Conservation (phyloP, 2,797 vertebrate genomes). For the Bradypodion pumilum region DNA sequence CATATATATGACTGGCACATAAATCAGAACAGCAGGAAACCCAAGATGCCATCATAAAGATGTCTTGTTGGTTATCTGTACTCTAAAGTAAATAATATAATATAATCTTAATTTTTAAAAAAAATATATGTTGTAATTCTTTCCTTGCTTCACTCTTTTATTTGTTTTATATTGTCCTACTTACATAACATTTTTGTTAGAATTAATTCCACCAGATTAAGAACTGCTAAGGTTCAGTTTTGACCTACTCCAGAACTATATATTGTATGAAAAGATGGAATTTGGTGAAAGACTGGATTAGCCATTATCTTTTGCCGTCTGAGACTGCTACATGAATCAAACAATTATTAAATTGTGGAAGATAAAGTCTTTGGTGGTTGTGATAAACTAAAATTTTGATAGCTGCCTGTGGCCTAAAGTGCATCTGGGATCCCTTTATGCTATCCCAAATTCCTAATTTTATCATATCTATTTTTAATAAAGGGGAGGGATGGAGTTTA, state of each 20-base stretch:
- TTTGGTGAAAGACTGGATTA: conserved; percentile 61
- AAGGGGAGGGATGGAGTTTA: conserved; percentile 25
- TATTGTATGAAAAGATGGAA: conserved; percentile 48
- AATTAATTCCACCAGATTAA: conserved; percentile 45
- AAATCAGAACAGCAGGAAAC: not conserved
- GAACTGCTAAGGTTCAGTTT: conserved; percentile 47
- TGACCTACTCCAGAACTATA: conserved; percentile 23
- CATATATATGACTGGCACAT: not conserved
- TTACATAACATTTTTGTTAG: conserved; percentile 44
- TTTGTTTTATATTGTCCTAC: conserved; percentile 36
- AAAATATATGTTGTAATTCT: conserved; percentile 24
- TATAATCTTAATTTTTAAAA: conserved; percentile 44
- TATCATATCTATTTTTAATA: conserved; percentile 51
- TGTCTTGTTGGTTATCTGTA: conserved; percentile 2
- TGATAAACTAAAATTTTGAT: conserved; percentile 42
- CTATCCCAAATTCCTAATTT: conserved; percentile 52
- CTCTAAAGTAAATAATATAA: not conserved
- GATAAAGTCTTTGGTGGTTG: conserved; percentile 58
- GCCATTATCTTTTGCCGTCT: conserved; percentile 46
- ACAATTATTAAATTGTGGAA: conserved; percentile 58
- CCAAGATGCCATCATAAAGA: not conserved
- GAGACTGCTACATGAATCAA: conserved; percentile 54
- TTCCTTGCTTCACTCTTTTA: not conserved
- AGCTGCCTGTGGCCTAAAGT: conserved; percentile 54
- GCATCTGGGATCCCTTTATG: conserved; percentile 12